Percentiles rank a stretch among this genome's conserved stretches.
phyloP scores from a whole-genome alignment of 2,113 vertebrate genomes.

The Antechinus flavipes region DNA sequence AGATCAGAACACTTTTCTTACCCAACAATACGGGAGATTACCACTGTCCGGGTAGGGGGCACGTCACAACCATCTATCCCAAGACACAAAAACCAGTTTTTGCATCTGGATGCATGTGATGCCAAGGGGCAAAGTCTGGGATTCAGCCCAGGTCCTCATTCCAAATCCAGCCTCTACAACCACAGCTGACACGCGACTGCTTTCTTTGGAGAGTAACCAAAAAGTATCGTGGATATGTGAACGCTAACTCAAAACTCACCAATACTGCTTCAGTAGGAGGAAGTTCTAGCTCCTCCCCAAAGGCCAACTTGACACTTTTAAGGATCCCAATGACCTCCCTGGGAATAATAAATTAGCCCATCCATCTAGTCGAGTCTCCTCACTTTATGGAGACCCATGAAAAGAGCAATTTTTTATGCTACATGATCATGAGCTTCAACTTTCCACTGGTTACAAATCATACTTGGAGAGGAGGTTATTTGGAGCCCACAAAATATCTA shows the following conservation, averaged over 20 bases:
- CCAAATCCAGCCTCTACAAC: neutral
- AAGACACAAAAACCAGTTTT: neutral
- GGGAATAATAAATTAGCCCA: neutral
- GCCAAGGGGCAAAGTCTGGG: neutral
- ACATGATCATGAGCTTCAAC: neutral
- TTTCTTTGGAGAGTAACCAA: neutral
- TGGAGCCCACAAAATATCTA: neutral
- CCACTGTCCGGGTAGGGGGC: neutral
- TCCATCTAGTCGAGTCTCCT: slow-evolving; percentile 15
- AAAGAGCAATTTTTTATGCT: neutral
- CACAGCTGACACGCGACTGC: neutral
- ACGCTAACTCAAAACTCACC: neutral
- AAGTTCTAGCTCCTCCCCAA: neutral
- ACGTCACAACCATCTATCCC: neutral
- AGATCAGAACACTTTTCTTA: neutral
- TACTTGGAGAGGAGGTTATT: neutral
- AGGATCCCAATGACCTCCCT: neutral
- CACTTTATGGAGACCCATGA: neutral
- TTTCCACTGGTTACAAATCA: neutral
- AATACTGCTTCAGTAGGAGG: neutral
- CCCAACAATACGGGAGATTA: neutral
- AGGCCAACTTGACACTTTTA: neutral
- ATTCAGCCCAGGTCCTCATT: neutral
- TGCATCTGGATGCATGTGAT: neutral
- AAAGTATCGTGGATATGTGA: neutral